Percentiles rank a stretch among this genome's conserved stretches.
Conservation (phyloP, 2,797 vertebrate genomes). For the Bradypodion ventrale region DNA sequence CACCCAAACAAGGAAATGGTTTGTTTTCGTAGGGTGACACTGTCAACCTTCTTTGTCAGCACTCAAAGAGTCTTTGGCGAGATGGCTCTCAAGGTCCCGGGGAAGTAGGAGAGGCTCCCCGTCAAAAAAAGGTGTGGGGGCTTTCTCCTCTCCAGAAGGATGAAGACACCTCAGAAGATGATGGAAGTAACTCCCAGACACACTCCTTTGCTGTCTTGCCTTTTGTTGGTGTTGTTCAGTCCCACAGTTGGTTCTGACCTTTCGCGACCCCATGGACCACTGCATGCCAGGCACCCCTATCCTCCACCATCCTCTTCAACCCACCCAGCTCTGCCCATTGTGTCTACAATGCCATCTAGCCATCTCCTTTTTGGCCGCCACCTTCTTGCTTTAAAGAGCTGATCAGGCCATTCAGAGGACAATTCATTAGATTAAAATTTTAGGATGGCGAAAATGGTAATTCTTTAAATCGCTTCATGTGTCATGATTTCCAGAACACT, state of each 20-base stretch:
- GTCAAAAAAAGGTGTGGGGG: not conserved
- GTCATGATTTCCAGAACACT: not conserved
- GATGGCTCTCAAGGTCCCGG: not conserved
- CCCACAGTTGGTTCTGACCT: too few relatives aligned
- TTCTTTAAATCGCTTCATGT: not conserved
- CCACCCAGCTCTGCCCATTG: too few relatives aligned
- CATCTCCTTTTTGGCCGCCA: too few relatives aligned
- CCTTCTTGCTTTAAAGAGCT: not conserved
- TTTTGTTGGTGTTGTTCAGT: too few relatives aligned
- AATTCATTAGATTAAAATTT: not conserved
- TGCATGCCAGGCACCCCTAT: too few relatives aligned
- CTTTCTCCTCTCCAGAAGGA: not conserved
- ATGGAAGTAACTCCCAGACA: not conserved
- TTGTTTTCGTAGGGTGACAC: not conserved
- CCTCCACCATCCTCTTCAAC: too few relatives aligned
- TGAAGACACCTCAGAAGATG: not conserved
- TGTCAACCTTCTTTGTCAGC: accelerated
- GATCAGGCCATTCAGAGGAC: not conserved
- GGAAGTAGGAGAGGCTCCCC: too few relatives aligned
- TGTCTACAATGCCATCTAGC: too few relatives aligned
- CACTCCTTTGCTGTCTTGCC: not conserved
- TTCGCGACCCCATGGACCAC: too few relatives aligned
- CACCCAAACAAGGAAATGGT: slow-evolving; percentile 45
- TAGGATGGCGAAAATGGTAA: not conserved
- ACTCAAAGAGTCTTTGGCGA: not conserved